These are phyloP conservation scores for Tiliqua scincoides DNA, from an alignment of 2,113 vertebrate genomes.

Conservation along the genomic window DNA sequence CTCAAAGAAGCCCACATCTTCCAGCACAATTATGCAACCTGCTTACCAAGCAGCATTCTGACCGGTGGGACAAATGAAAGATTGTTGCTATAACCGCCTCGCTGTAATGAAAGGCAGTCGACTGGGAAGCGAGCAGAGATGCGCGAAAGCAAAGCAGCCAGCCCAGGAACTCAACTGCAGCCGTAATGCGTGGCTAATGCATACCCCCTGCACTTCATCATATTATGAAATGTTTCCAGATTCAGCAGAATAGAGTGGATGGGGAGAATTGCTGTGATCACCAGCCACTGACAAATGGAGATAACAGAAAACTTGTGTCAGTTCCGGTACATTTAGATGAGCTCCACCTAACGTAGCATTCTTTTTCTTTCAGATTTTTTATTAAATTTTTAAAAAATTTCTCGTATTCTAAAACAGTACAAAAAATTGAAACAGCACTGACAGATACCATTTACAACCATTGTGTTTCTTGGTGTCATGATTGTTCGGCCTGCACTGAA, in stretches of 20 bases:
- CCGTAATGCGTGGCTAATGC: background rate
- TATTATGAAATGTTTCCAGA: constrained; percentile 13
- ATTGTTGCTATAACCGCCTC: constrained; percentile 21
- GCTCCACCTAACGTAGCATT: background rate
- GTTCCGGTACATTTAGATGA: background rate
- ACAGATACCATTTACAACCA: no score
- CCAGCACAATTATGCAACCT: constrained; percentile 18
- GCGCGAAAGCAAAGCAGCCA: constrained; percentile 22
- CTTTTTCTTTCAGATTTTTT: background rate
- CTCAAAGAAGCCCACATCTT: constrained; percentile 29
- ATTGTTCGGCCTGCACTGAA: no score
- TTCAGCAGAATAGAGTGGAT: background rate
- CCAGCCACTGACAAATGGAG: background rate
- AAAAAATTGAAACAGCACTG: no score
- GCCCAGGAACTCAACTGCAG: constrained; percentile 12
- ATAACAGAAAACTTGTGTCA: background rate
- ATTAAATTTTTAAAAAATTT: no score
- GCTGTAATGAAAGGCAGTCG: constrained; percentile 30
- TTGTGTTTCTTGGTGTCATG: no score
- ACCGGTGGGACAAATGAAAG: constrained; percentile 34
- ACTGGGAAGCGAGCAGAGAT: constrained; percentile 4
- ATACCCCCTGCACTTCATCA: background rate
- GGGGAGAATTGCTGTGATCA: background rate
- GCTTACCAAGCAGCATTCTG: constrained; percentile 23
- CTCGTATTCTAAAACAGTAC: no score